A percentile compares a stretch with the other conserved stretches of the same genome.
Evolutionary conservation across 2,113 vertebrate genomes (phyloP).

Genomic region (Megaptera novaeangliae): DNA sequence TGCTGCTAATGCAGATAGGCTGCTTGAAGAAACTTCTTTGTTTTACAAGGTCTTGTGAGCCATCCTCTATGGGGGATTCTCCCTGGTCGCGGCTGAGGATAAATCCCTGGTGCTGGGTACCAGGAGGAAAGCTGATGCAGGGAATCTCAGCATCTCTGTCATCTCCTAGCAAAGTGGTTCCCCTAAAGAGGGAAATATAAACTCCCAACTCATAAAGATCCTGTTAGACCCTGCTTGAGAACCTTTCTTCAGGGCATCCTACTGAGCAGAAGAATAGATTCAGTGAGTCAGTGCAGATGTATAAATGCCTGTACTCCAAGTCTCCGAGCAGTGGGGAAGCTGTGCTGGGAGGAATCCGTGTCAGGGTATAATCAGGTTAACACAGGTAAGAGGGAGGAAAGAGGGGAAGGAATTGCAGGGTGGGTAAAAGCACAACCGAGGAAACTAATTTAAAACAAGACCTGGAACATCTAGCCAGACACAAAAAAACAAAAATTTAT

Average conservation of each 20-base stretch:
- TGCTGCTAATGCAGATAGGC: constrained; percentile 66
- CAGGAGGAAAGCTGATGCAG: not conserved
- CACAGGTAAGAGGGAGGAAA: not conserved
- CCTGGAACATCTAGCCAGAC: not conserved
- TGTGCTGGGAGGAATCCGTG: not conserved
- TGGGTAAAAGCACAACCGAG: not conserved
- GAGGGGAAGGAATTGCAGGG: accelerated
- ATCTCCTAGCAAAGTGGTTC: constrained; percentile 23
- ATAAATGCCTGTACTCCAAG: not conserved
- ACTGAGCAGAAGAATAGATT: constrained; percentile 46
- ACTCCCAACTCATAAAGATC: constrained; percentile 58
- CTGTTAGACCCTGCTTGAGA: constrained; percentile 50
- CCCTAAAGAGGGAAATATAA: constrained; percentile 45
- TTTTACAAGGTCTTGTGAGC: constrained; percentile 44
- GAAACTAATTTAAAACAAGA: not conserved
- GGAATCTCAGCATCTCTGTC: not conserved
- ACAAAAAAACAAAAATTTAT: not conserved
- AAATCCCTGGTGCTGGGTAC: not conserved
- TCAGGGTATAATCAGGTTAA: not conserved
- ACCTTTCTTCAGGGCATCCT: constrained; percentile 47
- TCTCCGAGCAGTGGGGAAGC: not conserved
- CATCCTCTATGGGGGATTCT: not conserved
- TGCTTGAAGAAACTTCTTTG: constrained; percentile 65
- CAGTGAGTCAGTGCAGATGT: not conserved
- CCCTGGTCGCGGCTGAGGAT: not conserved